A percentile compares a stretch with the other conserved stretches of the same genome.
These are phyloP conservation scores for Caracal caracal DNA, from an alignment of 2,113 vertebrate species.

Conservation along the genomic window DNA sequence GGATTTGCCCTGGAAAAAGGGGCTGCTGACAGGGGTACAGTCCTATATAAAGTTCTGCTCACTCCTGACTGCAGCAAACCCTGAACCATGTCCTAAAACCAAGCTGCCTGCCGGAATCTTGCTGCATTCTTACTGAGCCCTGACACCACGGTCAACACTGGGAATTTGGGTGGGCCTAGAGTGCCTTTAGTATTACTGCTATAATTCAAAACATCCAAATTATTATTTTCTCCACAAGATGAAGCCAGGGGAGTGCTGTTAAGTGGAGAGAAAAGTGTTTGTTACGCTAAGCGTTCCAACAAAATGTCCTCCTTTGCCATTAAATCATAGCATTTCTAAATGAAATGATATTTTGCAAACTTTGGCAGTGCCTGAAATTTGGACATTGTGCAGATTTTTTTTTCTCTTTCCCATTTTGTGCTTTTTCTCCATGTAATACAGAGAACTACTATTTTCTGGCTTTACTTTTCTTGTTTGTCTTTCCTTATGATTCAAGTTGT, in stretches of 20 bases:
- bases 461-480: conserved; percentile 64
- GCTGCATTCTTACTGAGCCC: conserved; percentile 8
- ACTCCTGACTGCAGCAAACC: not conserved
- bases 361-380: conserved; percentile 77
- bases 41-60: not conserved
- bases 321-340: conserved; percentile 82
- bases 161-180: conserved; percentile 82
- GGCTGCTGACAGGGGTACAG: not conserved
- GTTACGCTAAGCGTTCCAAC: conserved; percentile 78
- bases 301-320: conserved; percentile 80
- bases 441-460: conserved; percentile 72
- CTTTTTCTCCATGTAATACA: conserved; percentile 60
- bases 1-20: not conserved
- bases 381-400: conserved; percentile 65
- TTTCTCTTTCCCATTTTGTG: conserved; percentile 54
- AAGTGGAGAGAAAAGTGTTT: conserved; percentile 81
- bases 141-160: conserved; percentile 46
- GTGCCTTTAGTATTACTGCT: conserved; percentile 79
- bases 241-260: conserved; percentile 77
- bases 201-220: conserved; percentile 84
- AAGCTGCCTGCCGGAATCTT: not conserved
- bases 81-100: not conserved
- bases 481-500: conserved; percentile 60
- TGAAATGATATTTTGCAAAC: conserved; percentile 81
- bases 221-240: conserved; percentile 78